phyloP scores from a whole-genome alignment of 2,888 invertebrate genomes.

The Hyalella azteca region DNA sequence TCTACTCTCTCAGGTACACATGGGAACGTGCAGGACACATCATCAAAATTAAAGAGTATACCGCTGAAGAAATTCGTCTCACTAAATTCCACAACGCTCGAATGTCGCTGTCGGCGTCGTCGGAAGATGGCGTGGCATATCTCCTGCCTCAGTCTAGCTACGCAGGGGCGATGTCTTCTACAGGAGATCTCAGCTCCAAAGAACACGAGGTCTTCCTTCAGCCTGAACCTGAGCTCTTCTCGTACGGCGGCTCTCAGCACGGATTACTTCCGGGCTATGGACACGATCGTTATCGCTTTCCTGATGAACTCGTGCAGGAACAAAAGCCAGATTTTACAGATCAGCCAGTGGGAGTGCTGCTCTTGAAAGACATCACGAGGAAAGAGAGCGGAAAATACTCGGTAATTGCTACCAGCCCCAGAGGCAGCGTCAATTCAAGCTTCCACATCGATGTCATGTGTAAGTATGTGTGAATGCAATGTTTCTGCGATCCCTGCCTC shows the following conservation, averaged over 20 bases:
- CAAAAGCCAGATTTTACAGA: constrained; percentile 11
- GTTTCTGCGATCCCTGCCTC: no score
- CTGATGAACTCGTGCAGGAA: constrained; percentile 18
- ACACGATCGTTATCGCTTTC: constrained; percentile 4
- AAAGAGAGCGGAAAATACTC: constrained; percentile 39
- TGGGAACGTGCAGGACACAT: constrained; percentile 33
- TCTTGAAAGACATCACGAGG: constrained; percentile 27
- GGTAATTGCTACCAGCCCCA: constrained; percentile 24
- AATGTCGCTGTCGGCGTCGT: neutral
- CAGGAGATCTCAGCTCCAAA: neutral
- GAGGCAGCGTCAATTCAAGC: constrained; percentile 34
- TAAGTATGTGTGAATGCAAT: no score
- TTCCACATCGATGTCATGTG: constrained; percentile 41
- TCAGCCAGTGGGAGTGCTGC: constrained; percentile 27
- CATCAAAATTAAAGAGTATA: neutral
- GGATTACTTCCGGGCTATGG: constrained; percentile 19
- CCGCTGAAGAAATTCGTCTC: neutral
- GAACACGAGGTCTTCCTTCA: neutral
- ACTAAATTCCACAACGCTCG: neutral
- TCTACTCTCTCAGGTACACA: constrained; percentile 29
- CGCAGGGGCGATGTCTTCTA: neutral
- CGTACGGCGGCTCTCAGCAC: constrained; percentile 3
- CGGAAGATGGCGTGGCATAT: constrained; percentile 6
- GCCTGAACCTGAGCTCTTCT: constrained; percentile 10
- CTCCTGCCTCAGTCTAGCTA: constrained; percentile 18